Evolutionary conservation across 30 jellyfish, hydroid and myxozoan genomes (phyloP), one percentile per base, ranked within the genome.

Genomic region (Aurelia sp.): DNA sequence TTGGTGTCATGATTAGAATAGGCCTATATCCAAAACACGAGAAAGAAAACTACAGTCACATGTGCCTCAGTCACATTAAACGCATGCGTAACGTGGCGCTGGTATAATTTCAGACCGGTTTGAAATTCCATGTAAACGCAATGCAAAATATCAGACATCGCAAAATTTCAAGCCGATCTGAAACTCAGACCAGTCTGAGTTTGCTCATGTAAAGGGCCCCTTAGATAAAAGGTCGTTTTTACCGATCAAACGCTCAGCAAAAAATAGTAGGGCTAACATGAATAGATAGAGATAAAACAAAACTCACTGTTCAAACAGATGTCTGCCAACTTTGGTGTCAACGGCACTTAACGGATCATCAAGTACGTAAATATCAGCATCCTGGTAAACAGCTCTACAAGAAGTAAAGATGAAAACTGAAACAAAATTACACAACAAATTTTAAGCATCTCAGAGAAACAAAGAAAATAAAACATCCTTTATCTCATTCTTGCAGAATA

Each of bases 321-420:
- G 97, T 52, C 74, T 84, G 21, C 96, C 98, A 50, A 92, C 97
- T 92, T 77, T 92, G 47, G 98, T 47, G 62, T 92, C 98, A 65
- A 92, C 97, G 59, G 98, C 98, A 76, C 96, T 74, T 15, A 92
- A 73, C 23, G 97, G 98, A 52, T 92, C 98, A 64, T 92, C 98
- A 63, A 92, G 66, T 21, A 92, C 35, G 69, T 86, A 92, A 11
- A 92, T 78, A 55, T 92, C 96, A 8, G 97, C 96, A 52, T 92
- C 93, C 13, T 76, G 90, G 37, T 92, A 92, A 21, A 87, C 93
- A 66, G 98, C 98, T 79, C 98, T 92, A 64, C 22, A 82, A 59
- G 73, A 50, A 63, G n/a, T 53, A 50, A 23, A 84, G 12, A 48
- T 16, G 37, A 30, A 68, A 11, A 77, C 20, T 9, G 19, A 22